A percentile compares a stretch with the other conserved stretches of the same genome.
Conservation (phyloP, 2,888 invertebrate genomes). For the Hydropsyche betteni region DNA sequence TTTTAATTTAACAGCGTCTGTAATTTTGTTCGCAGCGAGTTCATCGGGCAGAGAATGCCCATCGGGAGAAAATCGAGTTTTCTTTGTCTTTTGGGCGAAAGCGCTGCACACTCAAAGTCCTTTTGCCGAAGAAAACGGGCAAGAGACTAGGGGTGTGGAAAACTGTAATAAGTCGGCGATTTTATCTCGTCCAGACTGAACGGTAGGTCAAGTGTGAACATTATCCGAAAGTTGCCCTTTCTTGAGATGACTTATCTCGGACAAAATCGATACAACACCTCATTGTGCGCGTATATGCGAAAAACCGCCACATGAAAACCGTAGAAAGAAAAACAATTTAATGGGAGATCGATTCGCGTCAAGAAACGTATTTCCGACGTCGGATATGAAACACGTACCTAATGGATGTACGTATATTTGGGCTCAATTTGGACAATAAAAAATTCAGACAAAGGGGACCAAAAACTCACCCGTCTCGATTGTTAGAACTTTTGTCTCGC, state of each 20-base stretch:
- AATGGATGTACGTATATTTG: not conserved
- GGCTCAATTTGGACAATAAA: not conserved
- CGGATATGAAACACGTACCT: no score
- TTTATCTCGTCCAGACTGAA: conserved; percentile 3
- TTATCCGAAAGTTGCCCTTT: conserved; percentile 18
- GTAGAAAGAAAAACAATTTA: not conserved
- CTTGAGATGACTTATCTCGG: not conserved
- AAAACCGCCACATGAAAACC: not conserved
- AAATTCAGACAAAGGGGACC: conserved; percentile 8
- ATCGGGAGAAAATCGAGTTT: conserved; percentile 24
- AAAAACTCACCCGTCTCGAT: not conserved
- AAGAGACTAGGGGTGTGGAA: not conserved
- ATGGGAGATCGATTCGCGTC: not conserved
- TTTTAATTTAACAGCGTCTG: conserved; percentile 13
- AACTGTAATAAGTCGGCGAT: conserved; percentile 23
- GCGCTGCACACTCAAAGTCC: not conserved
- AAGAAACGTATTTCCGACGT: no score
- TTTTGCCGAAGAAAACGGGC: not conserved
- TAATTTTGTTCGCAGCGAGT: conserved; percentile 22
- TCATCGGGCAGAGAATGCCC: conserved; percentile 14
- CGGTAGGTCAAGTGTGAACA: conserved; percentile 26
- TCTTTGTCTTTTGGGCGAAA: conserved; percentile 22
- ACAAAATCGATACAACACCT: conserved; percentile 16
- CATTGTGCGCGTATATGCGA: not conserved
- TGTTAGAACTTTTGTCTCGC: conserved; percentile 1